Conservation (phyloP, 2,113 vertebrate genomes). For the Centrocercus urophasianus region DNA sequence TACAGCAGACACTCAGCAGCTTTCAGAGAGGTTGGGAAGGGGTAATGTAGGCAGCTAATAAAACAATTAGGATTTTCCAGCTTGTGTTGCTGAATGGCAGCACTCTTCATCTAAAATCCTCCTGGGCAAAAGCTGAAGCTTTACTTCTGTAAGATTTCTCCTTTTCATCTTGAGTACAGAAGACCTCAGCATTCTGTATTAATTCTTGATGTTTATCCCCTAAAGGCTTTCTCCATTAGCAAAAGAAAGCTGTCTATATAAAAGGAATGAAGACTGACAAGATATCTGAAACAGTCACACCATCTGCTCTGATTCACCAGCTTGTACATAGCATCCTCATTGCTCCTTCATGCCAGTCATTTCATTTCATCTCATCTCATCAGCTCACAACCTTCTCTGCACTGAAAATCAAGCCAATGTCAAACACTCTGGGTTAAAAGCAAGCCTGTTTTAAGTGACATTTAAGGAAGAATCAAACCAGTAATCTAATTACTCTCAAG, state of each 20-base stretch:
- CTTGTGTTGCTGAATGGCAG: not conserved
- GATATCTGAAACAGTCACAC: constrained; percentile 43
- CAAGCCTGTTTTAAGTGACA: constrained; percentile 14
- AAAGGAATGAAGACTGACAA: constrained; percentile 14
- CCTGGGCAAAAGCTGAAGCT: constrained; percentile 13
- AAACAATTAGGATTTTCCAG: constrained; percentile 14
- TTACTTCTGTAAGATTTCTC: constrained; percentile 13
- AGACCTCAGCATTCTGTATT: not conserved
- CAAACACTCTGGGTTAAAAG: constrained; percentile 14
- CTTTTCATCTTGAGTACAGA: constrained; percentile 29
- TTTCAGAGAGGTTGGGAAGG: not conserved
- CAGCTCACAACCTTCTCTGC: constrained; percentile 21
- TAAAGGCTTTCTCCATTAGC: not conserved
- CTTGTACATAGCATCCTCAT: constrained; percentile 30
- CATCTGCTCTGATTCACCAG: constrained; percentile 60
- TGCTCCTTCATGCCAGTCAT: constrained; percentile 33
- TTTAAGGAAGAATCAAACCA: constrained; percentile 25
- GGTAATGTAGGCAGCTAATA: not conserved
- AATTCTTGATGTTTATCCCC: constrained; percentile 21
- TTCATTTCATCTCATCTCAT: constrained; percentile 5
- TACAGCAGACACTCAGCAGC: not conserved
- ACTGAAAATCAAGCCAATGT: constrained; percentile 11
- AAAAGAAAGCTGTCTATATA: constrained; percentile 1
- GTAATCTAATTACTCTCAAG: not conserved
- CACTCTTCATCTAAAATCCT: constrained; percentile 30